Conservation (phyloP, 2,797 vertebrate genomes). For the Hoplostethus mediterraneus region DNA sequence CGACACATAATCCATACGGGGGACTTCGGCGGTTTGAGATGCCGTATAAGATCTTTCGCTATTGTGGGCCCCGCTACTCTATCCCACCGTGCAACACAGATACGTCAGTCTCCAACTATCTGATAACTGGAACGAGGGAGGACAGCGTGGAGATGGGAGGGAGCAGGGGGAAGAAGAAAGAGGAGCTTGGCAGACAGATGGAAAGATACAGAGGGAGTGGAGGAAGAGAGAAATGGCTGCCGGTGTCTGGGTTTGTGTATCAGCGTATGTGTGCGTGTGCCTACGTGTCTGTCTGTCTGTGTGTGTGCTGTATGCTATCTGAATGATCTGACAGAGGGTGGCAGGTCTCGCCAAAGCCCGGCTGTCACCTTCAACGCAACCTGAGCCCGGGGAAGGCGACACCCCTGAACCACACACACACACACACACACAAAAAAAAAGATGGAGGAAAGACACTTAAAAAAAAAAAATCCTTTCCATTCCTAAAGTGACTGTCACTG, state of each 20-base stretch:
- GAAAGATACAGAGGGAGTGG: constrained; percentile 36
- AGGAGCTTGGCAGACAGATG: constrained; percentile 45
- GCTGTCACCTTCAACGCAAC: constrained; percentile 53
- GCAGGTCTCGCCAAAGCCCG: constrained; percentile 46
- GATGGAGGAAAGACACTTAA: constrained; percentile 26
- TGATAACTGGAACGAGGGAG: constrained; percentile 49
- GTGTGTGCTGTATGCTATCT: constrained; percentile 45
- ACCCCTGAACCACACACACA: constrained; percentile 19
- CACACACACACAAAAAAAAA: neutral
- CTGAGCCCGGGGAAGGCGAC: constrained; percentile 22
- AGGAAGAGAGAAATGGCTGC: constrained; percentile 26
- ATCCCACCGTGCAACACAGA: constrained; percentile 43
- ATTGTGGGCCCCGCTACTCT: constrained; percentile 25
- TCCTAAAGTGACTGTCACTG: constrained; percentile 26
- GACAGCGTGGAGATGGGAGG: constrained; percentile 32
- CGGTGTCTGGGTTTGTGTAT: neutral
- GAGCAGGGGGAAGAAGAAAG: constrained; percentile 34
- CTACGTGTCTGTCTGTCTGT: constrained; percentile 22
- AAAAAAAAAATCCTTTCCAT: constrained; percentile 43
- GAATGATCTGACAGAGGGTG: constrained; percentile 45
- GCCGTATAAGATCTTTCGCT: constrained; percentile 16
- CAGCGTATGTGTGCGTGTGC: constrained; percentile 7
- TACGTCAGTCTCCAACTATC: constrained; percentile 46
- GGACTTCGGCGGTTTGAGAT: neutral
- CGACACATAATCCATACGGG: constrained; percentile 6